Evolutionary conservation across 2,888 invertebrate species (phyloP).

Genomic region (Pyrrhia umbra): DNA sequence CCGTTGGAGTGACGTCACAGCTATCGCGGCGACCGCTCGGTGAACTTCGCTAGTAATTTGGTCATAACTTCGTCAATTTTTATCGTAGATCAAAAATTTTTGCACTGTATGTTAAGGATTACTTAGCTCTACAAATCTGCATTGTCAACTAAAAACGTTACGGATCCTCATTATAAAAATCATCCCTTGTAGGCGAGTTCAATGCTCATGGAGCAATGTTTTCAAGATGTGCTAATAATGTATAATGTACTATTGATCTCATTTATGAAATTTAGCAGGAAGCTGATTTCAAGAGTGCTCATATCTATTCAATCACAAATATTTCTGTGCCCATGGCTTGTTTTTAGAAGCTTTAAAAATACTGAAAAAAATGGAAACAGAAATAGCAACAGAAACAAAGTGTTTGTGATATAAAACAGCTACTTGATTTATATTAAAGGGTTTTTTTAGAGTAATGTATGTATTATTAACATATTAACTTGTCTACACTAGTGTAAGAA

Average conservation of each 20-base stretch:
- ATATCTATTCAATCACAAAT: conserved; percentile 65
- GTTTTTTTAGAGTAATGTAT: conserved; percentile 53
- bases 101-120: no score
- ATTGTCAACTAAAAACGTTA: no score
- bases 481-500: conserved; percentile 60
- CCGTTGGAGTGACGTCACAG: no score
- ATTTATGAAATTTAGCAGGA: conserved; percentile 70
- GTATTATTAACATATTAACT: conserved; percentile 53
- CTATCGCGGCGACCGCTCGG: no score
- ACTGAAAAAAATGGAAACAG: conserved; percentile 64
- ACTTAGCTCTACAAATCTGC: no score
- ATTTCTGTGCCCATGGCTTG: conserved; percentile 64
- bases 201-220: conserved; percentile 77
- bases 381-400: conserved; percentile 65
- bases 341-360: conserved; percentile 58
- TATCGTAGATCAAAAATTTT: no score
- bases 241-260: conserved; percentile 80
- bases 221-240: conserved; percentile 66
- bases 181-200: conserved; percentile 62
- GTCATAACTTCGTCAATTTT: no score
- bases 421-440: conserved; percentile 59
- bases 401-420: conserved; percentile 69
- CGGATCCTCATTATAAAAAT: no score
- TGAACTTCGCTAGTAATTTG: no score
- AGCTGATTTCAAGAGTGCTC: conserved; percentile 62